Percentiles rank a stretch among this genome's conserved stretches.
Evolutionary conservation across 2,888 invertebrate species (phyloP).

Genomic region (Osmoderma eremita): DNA sequence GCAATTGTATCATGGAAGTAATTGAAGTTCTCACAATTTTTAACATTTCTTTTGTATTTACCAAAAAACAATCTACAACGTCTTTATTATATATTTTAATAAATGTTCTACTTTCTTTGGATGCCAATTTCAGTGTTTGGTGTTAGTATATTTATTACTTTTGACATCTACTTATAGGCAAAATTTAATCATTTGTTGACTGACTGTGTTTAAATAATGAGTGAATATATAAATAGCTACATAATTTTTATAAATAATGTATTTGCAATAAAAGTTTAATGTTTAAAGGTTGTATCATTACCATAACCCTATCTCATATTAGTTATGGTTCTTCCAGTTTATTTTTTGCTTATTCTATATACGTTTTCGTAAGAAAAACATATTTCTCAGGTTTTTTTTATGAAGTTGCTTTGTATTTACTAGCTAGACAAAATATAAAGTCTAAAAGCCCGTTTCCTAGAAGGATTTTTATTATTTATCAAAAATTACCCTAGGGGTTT

Average conservation of each 20-base stretch:
- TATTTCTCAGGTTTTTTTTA: no score
- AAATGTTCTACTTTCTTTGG: slow-evolving; percentile 17
- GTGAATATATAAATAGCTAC: slow-evolving; percentile 49
- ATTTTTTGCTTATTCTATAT: no score
- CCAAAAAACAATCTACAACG: neutral
- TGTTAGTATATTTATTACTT: slow-evolving; percentile 41
- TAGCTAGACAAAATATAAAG: no score
- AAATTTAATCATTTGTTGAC: slow-evolving; percentile 47
- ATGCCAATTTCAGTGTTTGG: slow-evolving; percentile 39
- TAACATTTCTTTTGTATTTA: neutral
- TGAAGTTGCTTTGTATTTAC: no score
- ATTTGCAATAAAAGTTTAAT: slow-evolving; percentile 54
- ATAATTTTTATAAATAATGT: slow-evolving; percentile 54
- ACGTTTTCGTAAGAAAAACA: no score
- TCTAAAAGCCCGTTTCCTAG: no score
- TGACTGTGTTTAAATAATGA: slow-evolving; percentile 50
- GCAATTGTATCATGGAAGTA: no score
- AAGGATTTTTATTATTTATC: no score
- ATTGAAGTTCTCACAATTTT: no score
- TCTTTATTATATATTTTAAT: slow-evolving; percentile 18
- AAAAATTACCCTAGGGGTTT: no score
- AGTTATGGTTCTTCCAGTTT: no score
- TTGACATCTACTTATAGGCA: slow-evolving; percentile 41
- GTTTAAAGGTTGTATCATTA: slow-evolving; percentile 25
- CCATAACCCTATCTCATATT: no score